These are phyloP conservation scores for Okapia johnstoni DNA, from an alignment of 2,113 vertebrate genomes.

Conservation along the genomic window DNA sequence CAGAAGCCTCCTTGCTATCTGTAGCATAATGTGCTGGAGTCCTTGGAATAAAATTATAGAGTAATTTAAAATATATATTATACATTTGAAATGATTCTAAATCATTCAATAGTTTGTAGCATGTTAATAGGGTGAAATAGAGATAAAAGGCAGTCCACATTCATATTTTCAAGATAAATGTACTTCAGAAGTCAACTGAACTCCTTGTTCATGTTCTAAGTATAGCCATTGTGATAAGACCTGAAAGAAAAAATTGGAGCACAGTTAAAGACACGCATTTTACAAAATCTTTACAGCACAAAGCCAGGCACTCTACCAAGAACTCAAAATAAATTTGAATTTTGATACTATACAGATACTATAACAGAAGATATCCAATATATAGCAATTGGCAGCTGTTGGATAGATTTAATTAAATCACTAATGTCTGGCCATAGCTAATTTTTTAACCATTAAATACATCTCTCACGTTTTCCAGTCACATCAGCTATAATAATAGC, in stretches of 20 bases:
- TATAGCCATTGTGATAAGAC: constrained; percentile 99
- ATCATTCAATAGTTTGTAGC: constrained; percentile 77
- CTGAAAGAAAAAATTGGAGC: constrained; percentile 81
- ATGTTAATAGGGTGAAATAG: constrained; percentile 76
- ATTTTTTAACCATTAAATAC: constrained; percentile 55
- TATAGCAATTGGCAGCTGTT: constrained; percentile 32
- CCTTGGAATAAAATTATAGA: constrained; percentile 81
- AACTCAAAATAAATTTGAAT: constrained; percentile 57
- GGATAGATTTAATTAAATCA: constrained; percentile 59
- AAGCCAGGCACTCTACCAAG: constrained; percentile 33
- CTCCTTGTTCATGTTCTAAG: constrained; percentile 85
- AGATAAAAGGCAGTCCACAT: constrained; percentile 83
- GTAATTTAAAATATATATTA: constrained; percentile 83
- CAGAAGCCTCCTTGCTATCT: constrained; percentile 77
- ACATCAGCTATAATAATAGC: constrained; percentile 30
- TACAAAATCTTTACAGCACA: background rate
- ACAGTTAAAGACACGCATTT: constrained; percentile 36
- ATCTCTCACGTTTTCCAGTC: constrained; percentile 21
- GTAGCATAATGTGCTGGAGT: constrained; percentile 77
- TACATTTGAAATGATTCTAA: constrained; percentile 78
- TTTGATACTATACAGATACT: constrained; percentile 44
- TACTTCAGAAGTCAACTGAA: constrained; percentile 70
- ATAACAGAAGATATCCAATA: constrained; percentile 39
- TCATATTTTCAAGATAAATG: constrained; percentile 79
- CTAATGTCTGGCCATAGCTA: constrained; percentile 38